These are phyloP conservation scores for Xerus rutilus DNA, from an alignment of 2,797 vertebrate genomes.

Conservation along the genomic window DNA sequence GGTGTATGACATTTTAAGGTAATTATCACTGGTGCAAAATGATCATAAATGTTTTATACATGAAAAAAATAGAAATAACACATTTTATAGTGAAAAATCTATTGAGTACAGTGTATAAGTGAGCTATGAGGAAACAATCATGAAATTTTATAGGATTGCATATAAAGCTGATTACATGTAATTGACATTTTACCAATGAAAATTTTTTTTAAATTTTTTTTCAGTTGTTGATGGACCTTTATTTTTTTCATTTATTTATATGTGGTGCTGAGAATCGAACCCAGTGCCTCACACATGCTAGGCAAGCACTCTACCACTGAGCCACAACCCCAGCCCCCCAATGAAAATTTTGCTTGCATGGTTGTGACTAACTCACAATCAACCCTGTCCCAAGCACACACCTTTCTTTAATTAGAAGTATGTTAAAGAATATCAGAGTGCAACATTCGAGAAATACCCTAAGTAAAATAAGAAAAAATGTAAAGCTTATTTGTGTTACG, in stretches of 20 bases:
- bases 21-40: neutral
- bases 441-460: neutral
- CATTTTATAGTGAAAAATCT: neutral
- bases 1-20: neutral
- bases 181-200: neutral
- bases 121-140: neutral
- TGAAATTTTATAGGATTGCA: neutral
- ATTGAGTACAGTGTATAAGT: neutral
- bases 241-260: too few species aligned
- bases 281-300: too few species aligned
- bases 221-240: too few species aligned
- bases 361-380: neutral
- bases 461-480: neutral
- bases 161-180: neutral
- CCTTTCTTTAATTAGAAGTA: neutral
- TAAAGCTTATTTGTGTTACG: neutral
- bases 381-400: rapidly evolving
- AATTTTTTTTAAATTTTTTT: too few species aligned
- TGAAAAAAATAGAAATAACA: neutral
- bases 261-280: too few species aligned
- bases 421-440: too few species aligned
- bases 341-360: neutral
- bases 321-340: too few species aligned
- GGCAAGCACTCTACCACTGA: too few species aligned
- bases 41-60: neutral